Evolutionary conservation across 1,140 invertebrate species (phyloP), one percentile per base, ranked within the genome.

Genomic region (Pseudobourletiella spinata): DNA sequence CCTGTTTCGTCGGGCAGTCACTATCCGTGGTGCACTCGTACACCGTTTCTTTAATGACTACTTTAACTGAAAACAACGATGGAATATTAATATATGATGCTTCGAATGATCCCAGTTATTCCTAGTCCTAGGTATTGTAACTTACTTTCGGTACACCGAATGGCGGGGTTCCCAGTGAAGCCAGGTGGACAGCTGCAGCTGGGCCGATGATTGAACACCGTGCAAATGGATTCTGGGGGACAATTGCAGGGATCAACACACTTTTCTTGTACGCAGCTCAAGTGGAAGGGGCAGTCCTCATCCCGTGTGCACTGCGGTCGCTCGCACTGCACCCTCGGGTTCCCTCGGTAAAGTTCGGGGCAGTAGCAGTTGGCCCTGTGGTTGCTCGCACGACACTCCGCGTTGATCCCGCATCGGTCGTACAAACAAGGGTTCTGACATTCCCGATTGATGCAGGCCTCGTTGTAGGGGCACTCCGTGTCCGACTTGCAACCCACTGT

Each of bases 401-500:
- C 89, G 63, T 89, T 87, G 0, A 78, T 61, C n/a, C 91, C 90
- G 71, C 91, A 94, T 39, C 86, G 86, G 1, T 86, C 85, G 61
- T 84, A 83, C 2, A 79, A 73, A 69, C 91, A 94, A 0, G 88
- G 84, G 73, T 92, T 84, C 22, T 86, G 76, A 72, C 91, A 95
- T 71, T 90, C 82, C 42, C 84, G 79, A 64, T 91, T 88, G 57
- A 93, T 81, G 70, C 91, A 95, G 25, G 89, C 87, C 74, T 91
- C 82, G 35, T 82, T 83, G 25, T 85, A 77, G 3, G 86, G 81
- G 74, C 91, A 95, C 59, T 93, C 90, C 28, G 84, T 84, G 72
- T 94, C 88, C 58, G 82, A 83, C 65, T 87, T 82, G 73, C 91
- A 95, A 70, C 91, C 89, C 69, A 91, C 83, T 88, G 73, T 39